A percentile compares a stretch with the other conserved stretches of the same genome.
These are phyloP conservation scores for Leucania comma DNA, from an alignment of 2,888 invertebrate species.

Conservation along the genomic window DNA sequence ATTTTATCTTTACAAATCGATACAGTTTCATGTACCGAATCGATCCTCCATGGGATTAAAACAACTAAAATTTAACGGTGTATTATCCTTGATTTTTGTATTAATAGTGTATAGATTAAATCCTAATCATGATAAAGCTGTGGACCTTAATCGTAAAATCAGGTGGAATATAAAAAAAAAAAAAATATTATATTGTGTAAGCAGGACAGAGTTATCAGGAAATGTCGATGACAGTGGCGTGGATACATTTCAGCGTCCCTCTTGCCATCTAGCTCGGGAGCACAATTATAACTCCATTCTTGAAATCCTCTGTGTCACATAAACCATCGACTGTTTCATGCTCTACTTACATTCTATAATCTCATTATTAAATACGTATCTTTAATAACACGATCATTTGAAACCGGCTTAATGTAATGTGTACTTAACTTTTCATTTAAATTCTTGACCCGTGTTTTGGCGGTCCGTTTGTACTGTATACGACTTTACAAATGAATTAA, in stretches of 20 bases:
- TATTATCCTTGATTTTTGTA: no score
- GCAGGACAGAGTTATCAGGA: no score
- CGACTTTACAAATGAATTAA: constrained; percentile 37
- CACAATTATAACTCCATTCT: constrained; percentile 15
- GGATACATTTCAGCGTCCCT: background rate
- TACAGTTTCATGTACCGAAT: no score
- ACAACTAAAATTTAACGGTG: no score
- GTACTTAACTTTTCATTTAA: constrained; percentile 58
- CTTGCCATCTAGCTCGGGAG: no score
- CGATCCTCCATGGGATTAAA: no score
- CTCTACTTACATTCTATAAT: constrained; percentile 73
- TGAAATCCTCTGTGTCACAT: constrained; percentile 18
- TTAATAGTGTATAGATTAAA: no score
- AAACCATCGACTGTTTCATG: constrained; percentile 67
- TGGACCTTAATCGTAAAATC: no score
- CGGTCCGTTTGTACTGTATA: constrained; percentile 39
- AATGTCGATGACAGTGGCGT: background rate
- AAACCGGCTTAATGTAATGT: constrained; percentile 68
- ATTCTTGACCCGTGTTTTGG: constrained; percentile 49
- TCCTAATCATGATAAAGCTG: no score
- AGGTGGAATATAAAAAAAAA: no score
- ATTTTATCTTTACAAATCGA: no score
- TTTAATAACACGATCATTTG: constrained; percentile 67
- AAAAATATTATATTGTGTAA: no score
- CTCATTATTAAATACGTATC: constrained; percentile 68